A percentile compares a stretch with the other conserved stretches of the same genome.
phyloP scores from a whole-genome alignment of 2,888 invertebrate species.

The Tipula vernalis region DNA sequence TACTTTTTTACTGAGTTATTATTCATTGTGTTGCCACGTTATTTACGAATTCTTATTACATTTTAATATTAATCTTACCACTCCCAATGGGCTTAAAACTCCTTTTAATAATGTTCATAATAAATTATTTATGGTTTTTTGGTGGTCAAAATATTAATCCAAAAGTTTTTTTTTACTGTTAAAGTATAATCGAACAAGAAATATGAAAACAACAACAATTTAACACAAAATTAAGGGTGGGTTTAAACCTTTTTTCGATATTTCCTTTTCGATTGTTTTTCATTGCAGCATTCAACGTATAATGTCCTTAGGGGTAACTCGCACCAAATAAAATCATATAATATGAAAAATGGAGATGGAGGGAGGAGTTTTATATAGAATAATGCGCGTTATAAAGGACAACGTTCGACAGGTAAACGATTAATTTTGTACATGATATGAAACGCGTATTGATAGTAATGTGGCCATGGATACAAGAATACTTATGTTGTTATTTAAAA shows the following conservation, averaged over 20 bases:
- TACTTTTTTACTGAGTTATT: no score
- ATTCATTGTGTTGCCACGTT: not conserved
- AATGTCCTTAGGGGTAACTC: not conserved
- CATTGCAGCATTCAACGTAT: not conserved
- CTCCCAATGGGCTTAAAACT: not conserved
- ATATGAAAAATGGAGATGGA: not conserved
- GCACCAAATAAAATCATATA: not conserved
- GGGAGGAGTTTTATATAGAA: not conserved
- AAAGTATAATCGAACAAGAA: not conserved
- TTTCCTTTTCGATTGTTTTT: conserved; percentile 4
- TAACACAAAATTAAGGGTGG: not conserved
- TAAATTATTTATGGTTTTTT: not conserved
- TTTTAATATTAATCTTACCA: not conserved
- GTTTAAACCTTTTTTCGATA: not conserved
- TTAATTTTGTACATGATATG: not conserved
- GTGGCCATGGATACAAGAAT: not conserved
- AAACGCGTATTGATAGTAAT: not conserved
- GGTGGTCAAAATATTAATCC: not conserved
- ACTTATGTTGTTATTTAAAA: not conserved
- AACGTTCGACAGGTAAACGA: not conserved
- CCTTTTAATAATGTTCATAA: not conserved
- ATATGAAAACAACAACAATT: not conserved
- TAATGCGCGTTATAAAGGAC: not conserved
- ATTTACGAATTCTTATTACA: not conserved
- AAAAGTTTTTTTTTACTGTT: not conserved